Conservation (phyloP, 35 echinoderm and acorn worm species). For the Ptychodera flava region DNA sequence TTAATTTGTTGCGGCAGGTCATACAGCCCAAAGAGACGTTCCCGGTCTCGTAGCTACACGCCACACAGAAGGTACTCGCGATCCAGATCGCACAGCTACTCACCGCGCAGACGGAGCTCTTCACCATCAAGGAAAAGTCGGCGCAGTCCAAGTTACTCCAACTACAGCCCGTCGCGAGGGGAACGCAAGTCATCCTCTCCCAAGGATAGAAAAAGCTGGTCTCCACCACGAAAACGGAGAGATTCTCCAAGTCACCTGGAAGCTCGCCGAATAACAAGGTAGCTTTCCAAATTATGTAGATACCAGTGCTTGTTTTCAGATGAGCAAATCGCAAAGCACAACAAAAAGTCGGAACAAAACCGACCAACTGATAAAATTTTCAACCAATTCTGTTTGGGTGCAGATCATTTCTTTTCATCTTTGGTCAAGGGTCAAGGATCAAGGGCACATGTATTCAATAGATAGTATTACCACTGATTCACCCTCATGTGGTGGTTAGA, state of each 20-base stretch:
- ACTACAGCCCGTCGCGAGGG: constrained; percentile 57
- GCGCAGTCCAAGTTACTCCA: background rate
- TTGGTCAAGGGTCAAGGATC: too few species aligned
- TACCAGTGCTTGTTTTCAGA: too few species aligned
- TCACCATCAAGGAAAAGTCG: background rate
- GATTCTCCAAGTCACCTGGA: constrained; percentile 94
- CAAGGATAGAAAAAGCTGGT: constrained; percentile 73
- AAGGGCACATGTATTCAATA: too few species aligned
- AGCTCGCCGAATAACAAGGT: constrained; percentile 93
- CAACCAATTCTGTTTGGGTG: too few species aligned
- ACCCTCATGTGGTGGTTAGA: too few species aligned
- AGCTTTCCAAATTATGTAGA: too few species aligned
- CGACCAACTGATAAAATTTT: too few species aligned
- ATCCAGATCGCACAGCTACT: background rate
- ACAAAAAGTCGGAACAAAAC: too few species aligned
- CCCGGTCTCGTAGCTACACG: background rate
- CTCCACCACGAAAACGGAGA: constrained; percentile 83
- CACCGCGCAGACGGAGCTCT: background rate
- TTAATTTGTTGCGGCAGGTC: too few species aligned
- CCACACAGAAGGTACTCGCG: constrained; percentile 9
- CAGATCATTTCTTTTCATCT: too few species aligned
- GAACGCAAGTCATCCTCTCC: constrained; percentile 37
- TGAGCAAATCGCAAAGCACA: too few species aligned
- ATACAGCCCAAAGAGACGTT: constrained; percentile 7
- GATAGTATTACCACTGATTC: too few species aligned